Evolutionary conservation across 92 coral and sea anemone species (phyloP), one percentile per base, ranked within the genome.

Genomic region (Plumapathes pennacea): DNA sequence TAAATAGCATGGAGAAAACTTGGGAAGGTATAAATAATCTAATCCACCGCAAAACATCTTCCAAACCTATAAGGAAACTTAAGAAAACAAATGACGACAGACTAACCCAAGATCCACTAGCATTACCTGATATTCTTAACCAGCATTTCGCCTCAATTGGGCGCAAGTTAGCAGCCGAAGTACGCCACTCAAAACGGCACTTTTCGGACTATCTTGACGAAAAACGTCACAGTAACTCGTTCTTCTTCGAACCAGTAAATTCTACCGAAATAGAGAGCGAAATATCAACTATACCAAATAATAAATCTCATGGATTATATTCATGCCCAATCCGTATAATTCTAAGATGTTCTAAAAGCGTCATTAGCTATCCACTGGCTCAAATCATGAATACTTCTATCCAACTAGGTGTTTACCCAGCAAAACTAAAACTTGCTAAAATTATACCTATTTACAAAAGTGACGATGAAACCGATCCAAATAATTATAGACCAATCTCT

Each of bases 401-500:
- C 10, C 45, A 14, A 0, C n/a, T 5, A 62, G 69, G 57, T 29
- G 13, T 32, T 31, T 46, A 43, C 46, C 69, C 56, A 17, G 33
- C 43, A 30, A 65, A 65, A 30, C 47, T 65, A 38, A 64, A 62
- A 25, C 26, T 30, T 12, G 26, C 49, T 14, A 64, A 64, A 64
- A 52, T 64, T 22, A 27, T 38, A 31, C 72, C 60, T 14, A 38
- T 50, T 17, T 64, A 5, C 33, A 38, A 64, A n/a, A 14, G 17
- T 25, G 60, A 37, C 27, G 52, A 64, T 34, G 52, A 37, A n/a
- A 64, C 62, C 15, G 72, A 64, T 14, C 36, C 28, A 9, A 14
- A 38, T 38, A 64, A 64, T 24, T 30, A 62, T 50, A 18, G 70
- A 34, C 70, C 70, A 10, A 62, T 46, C 21, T 59, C 67, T 37